Evolutionary conservation across 2,113 vertebrate genomes (phyloP), one percentile per base, ranked within the genome.

Genomic region (Saccopteryx bilineata): DNA sequence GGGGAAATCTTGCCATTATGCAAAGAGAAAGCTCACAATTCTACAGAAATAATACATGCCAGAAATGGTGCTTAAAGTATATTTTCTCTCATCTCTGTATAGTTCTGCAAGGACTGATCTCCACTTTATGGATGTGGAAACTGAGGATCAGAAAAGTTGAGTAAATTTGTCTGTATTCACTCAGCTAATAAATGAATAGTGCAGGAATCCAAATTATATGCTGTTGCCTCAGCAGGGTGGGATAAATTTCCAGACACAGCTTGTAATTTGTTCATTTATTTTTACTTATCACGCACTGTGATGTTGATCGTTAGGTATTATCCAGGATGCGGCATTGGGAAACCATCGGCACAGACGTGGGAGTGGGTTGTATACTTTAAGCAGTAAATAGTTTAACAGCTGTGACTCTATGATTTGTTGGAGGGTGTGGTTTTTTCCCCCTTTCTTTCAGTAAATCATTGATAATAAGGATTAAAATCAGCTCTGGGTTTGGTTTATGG

Each of bases 391-490:
- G 18, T 81, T 80, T 75, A 87, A 50, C 12, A 91, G 28, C 79
- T 71, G 24, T 56, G 50, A 19, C 60, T 81, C 21, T 93, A 0
- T 52, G 39, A 72, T 96, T 85, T 91, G 80, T 80, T 61, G 80
- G 52, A 95, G 24, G 52, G 52, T 72, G 60, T 65, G 50, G 31
- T 46, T 5, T 9, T 28, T 28, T 19, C 31, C 23, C 4, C 5
- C 5, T 11, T 31, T 4, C 31, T 10, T 5, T 18, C 17, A 52
- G 60, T 19, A 68, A 75, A 71, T 86, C 61, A 60, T 76, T 79
- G 23, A 39, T 72, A 60, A 74, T 81, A 65, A 92, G 63, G 61
- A 65, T 80, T 65, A 81, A 91, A 94, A 80, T 19, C 39, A 86
- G 75, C 26, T 82, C 31, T 18, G 75, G 17, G 21, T 82, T 80